Percentiles rank a stretch among this genome's conserved stretches.
These are phyloP conservation scores for Piscicola geometra DNA, from an alignment of 2,888 invertebrate genomes.

Conservation along the genomic window DNA sequence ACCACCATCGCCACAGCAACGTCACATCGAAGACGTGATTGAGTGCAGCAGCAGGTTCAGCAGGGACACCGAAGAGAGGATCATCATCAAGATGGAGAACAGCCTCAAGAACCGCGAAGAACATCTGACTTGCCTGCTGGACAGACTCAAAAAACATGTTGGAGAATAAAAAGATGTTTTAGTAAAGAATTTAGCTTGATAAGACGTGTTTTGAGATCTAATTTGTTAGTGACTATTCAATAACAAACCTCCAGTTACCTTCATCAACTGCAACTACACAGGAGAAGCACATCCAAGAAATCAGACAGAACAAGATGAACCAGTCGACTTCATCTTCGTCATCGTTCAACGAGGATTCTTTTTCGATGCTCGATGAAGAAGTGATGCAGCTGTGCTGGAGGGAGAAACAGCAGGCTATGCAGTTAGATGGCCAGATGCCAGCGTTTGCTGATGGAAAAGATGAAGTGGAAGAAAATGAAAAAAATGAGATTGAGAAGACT, in stretches of 20 bases:
- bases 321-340: conserved; percentile 26
- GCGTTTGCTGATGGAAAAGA: background rate
- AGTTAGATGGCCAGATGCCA: background rate
- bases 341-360: background rate
- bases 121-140: conserved; percentile 83
- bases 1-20: conserved; percentile 44
- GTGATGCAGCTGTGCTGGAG: conserved; percentile 10
- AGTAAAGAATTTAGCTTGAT: background rate
- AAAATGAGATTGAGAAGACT: background rate
- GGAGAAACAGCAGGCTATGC: background rate
- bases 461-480: background rate
- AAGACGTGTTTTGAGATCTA: background rate
- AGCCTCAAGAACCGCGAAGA: conserved; percentile 84
- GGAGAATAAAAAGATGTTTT: conserved; percentile 55
- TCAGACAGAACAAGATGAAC: conserved; percentile 77
- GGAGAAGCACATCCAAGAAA: conserved; percentile 58
- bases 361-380: conserved; percentile 1
- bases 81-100: conserved; percentile 76
- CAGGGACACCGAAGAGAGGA: conserved; percentile 71
- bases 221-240: background rate
- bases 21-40: conserved; percentile 52
- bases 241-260: background rate
- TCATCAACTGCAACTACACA: background rate
- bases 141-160: conserved; percentile 84
- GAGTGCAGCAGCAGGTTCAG: conserved; percentile 67